A percentile compares a stretch with the other conserved stretches of the same genome.
These are phyloP conservation scores for Oreochromis tanganicae DNA, from an alignment of 2,113 vertebrate genomes.

Conservation along the genomic window DNA sequence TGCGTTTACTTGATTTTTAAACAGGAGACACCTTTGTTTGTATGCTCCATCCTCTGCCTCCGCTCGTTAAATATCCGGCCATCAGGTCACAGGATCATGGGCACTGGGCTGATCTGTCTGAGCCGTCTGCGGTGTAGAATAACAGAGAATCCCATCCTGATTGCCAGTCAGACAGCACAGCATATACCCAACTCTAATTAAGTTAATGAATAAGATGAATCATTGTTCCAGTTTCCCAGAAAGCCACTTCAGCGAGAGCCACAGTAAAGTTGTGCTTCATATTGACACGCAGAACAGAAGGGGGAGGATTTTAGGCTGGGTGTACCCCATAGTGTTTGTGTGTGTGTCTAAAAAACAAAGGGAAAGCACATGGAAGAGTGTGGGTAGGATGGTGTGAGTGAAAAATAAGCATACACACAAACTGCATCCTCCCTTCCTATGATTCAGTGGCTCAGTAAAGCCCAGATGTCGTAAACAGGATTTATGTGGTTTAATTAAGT, in stretches of 20 bases:
- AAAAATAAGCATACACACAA: not conserved
- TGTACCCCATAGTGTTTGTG: not conserved
- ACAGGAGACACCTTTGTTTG: slow-evolving; percentile 1
- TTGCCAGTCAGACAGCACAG: not conserved
- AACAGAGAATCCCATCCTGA: not conserved
- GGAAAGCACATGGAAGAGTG: not conserved
- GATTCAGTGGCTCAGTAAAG: slow-evolving; percentile 50
- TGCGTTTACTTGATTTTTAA: not conserved
- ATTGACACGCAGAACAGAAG: not conserved
- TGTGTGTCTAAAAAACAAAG: not conserved
- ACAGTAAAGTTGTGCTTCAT: slow-evolving; percentile 1
- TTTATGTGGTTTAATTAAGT: slow-evolving; percentile 77
- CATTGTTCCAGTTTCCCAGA: slow-evolving; percentile 33
- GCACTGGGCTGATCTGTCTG: not conserved
- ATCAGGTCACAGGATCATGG: slow-evolving; percentile 8
- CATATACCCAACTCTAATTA: not conserved
- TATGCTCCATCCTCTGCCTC: not conserved
- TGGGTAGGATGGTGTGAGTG: not conserved
- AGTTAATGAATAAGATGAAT: slow-evolving; percentile 54
- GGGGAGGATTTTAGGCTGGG: not conserved
- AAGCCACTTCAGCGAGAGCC: slow-evolving; percentile 11
- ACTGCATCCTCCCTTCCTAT: not conserved
- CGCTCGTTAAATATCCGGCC: slow-evolving; percentile 20
- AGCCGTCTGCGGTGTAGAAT: slow-evolving; percentile 6
- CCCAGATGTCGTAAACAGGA: slow-evolving; percentile 63